Base-by-base conservation (phyloP, 2,888 invertebrate species). In the Hyalella azteca region DNA sequence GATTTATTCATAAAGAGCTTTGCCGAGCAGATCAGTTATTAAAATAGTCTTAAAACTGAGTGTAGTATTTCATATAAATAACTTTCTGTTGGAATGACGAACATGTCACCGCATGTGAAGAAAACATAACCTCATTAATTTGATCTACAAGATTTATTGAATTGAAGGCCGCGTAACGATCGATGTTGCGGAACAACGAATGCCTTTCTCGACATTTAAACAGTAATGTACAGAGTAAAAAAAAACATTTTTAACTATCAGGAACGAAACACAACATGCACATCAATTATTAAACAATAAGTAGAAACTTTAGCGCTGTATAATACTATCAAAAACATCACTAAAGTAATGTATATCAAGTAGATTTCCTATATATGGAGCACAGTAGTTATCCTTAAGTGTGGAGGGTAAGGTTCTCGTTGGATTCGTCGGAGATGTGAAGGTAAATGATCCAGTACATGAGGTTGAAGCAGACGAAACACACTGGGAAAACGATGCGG, bases 401-500 rank as follows among this genome's bases (percentile, higher is more conserved):
- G 77, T 83, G 83, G 22, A 80, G 91, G 88, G 95, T 95, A 89
- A 96, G 91, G 90, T 95, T 96, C 89, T 96, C 95, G 89, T 95
- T 95, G 87, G 96, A 95, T 87, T 95, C 95, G 91, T 96, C 96
- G 88, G 95, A 95, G 89, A 96, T 96, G 91, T 96, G 96, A 87
- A 96, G 91, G 89, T 96, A 96, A 88, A 96, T 96, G 89, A 96
- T 96, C 96, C 96, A 96, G 90, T 96, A 96, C 96, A 96, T 96
- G 86, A 96, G 92, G 90, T 98, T 98, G 92, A 98, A 98, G 90
- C 97, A 95, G 86, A 98, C 94, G 91, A 98, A 98, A 90, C 97
- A 95, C 87, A 97, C 95, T 79, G 98, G 98, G 89, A 99, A 99
- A 87, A 97, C 94, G 89, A 98, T 96, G 88, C 98, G 93, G 84